A percentile compares a stretch with the other conserved stretches of the same genome.
phyloP scores from a whole-genome alignment of 2,888 invertebrate species.

The Drosophila algonquin region DNA sequence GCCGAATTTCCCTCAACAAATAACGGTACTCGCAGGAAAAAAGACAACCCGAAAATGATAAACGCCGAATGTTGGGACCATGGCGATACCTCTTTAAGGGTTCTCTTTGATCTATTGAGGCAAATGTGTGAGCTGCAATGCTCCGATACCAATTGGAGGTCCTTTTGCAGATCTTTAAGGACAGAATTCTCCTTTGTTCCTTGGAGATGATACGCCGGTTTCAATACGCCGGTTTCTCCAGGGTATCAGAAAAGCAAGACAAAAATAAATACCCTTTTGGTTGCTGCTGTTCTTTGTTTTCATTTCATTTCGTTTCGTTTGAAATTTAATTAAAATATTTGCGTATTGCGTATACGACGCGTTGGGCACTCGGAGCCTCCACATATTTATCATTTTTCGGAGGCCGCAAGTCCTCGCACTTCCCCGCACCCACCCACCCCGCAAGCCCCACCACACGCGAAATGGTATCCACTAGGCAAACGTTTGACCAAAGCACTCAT shows the following conservation, averaged over 20 bases:
- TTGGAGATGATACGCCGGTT: too few species aligned
- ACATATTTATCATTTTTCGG: slow-evolving; percentile 55
- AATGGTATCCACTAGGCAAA: slow-evolving; percentile 21
- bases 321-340: slow-evolving; percentile 74
- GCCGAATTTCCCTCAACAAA: slow-evolving; percentile 25
- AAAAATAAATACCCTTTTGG: slow-evolving; percentile 24
- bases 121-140: too few species aligned
- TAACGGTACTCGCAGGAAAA: background rate
- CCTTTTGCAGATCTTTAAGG: too few species aligned
- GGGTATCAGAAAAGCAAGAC: slow-evolving; percentile 4
- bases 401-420: slow-evolving; percentile 14
- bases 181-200: too few species aligned
- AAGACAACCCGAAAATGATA: slow-evolving; percentile 8
- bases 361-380: slow-evolving; percentile 41
- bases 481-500: slow-evolving; percentile 50
- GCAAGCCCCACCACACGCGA: slow-evolving; percentile 2
- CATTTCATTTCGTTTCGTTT: slow-evolving; percentile 23
- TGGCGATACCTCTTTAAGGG: background rate
- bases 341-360: slow-evolving; percentile 62
- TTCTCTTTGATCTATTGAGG: too few species aligned
- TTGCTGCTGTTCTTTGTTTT: slow-evolving; percentile 23
- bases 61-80: background rate
- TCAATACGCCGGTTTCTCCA: background rate
- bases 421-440: background rate
- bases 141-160: too few species aligned